Conservation (phyloP, 1,140 invertebrate genomes). For the Drosophila sp. region DNA sequence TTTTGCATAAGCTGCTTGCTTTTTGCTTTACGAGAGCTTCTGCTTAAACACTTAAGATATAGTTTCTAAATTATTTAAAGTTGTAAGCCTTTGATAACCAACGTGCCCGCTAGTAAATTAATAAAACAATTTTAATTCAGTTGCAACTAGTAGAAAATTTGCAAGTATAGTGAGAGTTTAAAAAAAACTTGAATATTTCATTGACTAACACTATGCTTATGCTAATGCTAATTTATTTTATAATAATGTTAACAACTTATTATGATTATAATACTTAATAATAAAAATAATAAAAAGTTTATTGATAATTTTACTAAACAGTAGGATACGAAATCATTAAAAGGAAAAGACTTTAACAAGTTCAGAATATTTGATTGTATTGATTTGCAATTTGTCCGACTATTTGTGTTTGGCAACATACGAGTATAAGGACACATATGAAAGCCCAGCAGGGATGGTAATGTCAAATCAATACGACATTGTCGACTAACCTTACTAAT, state of each 20-base stretch:
- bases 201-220: background rate
- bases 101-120: background rate
- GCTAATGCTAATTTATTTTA: background rate
- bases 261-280: background rate
- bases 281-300: background rate
- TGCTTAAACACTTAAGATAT: background rate
- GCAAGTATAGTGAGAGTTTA: too few species aligned
- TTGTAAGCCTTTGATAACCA: background rate
- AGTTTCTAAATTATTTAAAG: conserved; percentile 7
- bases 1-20: conserved; percentile 30
- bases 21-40: background rate
- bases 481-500: conserved; percentile 56
- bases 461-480: conserved; percentile 65
- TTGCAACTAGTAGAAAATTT: too few species aligned
- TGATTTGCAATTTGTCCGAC: conserved; percentile 47
- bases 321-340: background rate
- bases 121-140: too few species aligned
- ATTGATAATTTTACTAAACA: background rate
- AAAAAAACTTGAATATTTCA: too few species aligned
- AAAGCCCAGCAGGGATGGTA: conserved; percentile 21
- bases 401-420: background rate
- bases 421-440: background rate
- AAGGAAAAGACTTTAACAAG: background rate
- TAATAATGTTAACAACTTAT: background rate
- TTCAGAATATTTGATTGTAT: conserved; percentile 7